Base-by-base conservation (phyloP, 2,113 vertebrate species). In the Aptenodytes forsteri region DNA sequence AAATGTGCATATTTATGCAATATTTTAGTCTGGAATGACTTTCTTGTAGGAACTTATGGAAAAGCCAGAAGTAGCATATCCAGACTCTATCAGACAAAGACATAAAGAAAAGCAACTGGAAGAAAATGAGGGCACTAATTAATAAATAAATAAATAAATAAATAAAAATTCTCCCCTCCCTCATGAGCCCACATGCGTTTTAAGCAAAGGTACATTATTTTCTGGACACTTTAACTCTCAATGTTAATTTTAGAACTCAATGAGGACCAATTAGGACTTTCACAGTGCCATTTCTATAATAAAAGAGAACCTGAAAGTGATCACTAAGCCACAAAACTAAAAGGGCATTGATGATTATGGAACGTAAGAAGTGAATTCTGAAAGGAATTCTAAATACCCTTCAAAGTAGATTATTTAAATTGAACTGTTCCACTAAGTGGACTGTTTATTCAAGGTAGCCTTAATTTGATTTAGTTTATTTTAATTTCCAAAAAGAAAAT, bases 191-290 rank as follows among this genome's bases (percentile, higher is more conserved):
- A 38, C 16, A 10, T 83, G 46, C 4, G 2, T 72, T 92, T 95
- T 54, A 79, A 72, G 56, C 15, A 65, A 66, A 87, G 19, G 36
- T 38, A 73, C 25, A 14, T 88, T 4, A 65, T 69, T 88, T 97
- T 88, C 52, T 77, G 75, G 70, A 46, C 16, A 42, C 90, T 85
- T 87, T 72, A 93, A 76, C 62, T 85, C 55, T 93, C 1, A 0
- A 3, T 88, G 58, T 86, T 96, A 93, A 80, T 85, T 93, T 91
- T 83, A 85, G 44, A 88, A 93, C n/a, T 83, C 70, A 88, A 4
- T n/a, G 20, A 94, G 85, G 84, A 77, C 75, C 46, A 73, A 36
- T 94, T 83, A 76, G 21, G 34, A 62, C 38, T 50, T 93, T 49
- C 62, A 87, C 10, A 29, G 64, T 70, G 67, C 50, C 30, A 69